Evolutionary conservation across 2,797 vertebrate species (phyloP), one percentile per base, ranked within the genome.

Genomic region (Spea hammondii): DNA sequence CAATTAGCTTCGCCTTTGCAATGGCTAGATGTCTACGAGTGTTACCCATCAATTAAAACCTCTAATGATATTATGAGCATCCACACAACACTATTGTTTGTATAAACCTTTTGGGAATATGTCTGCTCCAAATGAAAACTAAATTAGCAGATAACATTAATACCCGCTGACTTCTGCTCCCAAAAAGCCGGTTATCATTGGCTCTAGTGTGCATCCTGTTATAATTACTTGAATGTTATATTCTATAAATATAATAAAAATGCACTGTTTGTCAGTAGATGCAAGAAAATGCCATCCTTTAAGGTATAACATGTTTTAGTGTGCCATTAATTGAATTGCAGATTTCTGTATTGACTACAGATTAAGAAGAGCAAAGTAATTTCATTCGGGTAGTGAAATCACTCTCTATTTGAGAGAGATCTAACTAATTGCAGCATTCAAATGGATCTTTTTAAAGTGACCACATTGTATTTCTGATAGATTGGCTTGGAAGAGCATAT

Each of bases 1-100:
- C 72, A 79, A 79, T 79, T 79, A 79, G 65, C 57, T 60, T 64
- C 54, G 65, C 53, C 49, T 74, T 32, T 70, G 32, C 50, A 14
- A 17, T 65, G 65, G 62, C 49, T 69, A 48, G 49, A 74, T 64
- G 60, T 49, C 47, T 79, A 14, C 53, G 48, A 79, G 48, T 70
- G 50, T 45, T 55, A 74, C 54, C 68, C 51, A 79, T 62, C 73
- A 53, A 11, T 65, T 17, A 50, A 9, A 70, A 17, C 54, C 17
- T 74, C 69, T 79, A 10, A 69, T 79, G 32, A 54, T 74, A 79
- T 68, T 53, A 46, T 48, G 54, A 54, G 10, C 53, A n/a, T 14
- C 44, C 48, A 65, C 45, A 60, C 50, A 67, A 73, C 32, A 4
- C 14, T 67, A 73, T 45, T 47, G 60, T 59, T 73, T 62, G 64